These are phyloP conservation scores for Magallana nippona DNA, from an alignment of 2,888 invertebrate species.

Conservation along the genomic window DNA sequence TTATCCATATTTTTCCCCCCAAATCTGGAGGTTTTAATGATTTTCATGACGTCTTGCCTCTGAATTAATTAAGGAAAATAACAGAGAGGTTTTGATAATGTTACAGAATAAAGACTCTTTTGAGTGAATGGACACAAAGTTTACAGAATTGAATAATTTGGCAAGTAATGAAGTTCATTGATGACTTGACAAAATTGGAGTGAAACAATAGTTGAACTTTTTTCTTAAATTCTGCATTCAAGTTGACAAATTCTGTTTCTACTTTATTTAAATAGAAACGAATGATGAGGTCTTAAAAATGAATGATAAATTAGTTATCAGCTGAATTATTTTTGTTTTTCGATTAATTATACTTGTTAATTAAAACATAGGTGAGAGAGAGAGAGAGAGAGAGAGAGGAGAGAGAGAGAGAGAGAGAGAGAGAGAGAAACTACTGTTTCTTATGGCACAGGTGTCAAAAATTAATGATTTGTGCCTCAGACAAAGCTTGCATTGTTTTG, in stretches of 20 bases:
- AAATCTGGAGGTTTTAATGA: background rate
- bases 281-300: background rate
- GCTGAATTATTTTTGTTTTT: background rate
- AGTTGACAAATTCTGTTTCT: no score
- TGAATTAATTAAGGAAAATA: background rate
- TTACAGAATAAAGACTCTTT: no score
- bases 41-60: background rate
- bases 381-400: background rate
- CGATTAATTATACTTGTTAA: background rate
- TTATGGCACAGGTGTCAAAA: constrained; percentile 10
- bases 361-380: no score
- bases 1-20: background rate
- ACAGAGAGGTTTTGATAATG: no score
- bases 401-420: constrained; percentile 26
- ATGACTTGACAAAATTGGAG: no score
- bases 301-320: background rate
- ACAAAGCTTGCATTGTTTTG: constrained; percentile 11
- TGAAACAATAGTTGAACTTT: no score
- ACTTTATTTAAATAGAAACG: background rate
- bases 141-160: no score
- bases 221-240: no score
- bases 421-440: background rate
- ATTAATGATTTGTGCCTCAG: background rate
- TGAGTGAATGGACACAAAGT: no score
- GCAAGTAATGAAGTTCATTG: no score